Percentiles rank a stretch among this genome's conserved stretches.
phyloP scores from a whole-genome alignment of 2,113 vertebrate genomes.

The Scortum barcoo region DNA sequence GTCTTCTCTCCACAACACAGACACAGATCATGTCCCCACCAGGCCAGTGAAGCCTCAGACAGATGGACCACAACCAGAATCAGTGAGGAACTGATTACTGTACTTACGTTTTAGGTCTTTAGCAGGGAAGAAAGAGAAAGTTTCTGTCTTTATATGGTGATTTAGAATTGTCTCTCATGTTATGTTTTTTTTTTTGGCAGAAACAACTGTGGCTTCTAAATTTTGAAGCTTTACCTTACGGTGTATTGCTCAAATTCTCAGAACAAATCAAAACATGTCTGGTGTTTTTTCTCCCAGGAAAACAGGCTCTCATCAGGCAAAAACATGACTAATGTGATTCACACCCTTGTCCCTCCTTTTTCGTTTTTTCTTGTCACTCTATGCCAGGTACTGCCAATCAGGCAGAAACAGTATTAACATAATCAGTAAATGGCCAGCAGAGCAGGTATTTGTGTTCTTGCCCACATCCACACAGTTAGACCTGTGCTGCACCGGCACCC shows the following conservation, averaged over 20 bases:
- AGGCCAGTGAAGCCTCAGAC: too few relatives aligned
- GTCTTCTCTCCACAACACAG: too few relatives aligned
- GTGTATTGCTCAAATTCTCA: neutral
- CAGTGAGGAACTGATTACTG: too few relatives aligned
- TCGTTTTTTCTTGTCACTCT: neutral
- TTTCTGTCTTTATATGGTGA: too few relatives aligned
- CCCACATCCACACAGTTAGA: neutral
- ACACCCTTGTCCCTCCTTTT: neutral
- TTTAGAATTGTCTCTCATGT: too few relatives aligned
- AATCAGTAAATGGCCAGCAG: neutral
- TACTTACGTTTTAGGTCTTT: too few relatives aligned
- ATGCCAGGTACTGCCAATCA: neutral
- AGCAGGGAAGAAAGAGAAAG: too few relatives aligned
- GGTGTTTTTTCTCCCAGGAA: neutral
- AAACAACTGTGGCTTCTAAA: neutral
- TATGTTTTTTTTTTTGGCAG: neutral
- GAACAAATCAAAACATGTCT: neutral
- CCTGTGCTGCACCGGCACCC: neutral
- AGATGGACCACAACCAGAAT: too few relatives aligned
- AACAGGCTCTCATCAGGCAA: neutral
- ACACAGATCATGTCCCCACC: too few relatives aligned
- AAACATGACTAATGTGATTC: slow-evolving; percentile 1
- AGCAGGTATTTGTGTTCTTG: neutral
- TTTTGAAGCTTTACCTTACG: neutral
- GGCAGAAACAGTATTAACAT: slow-evolving; percentile 3